Conservation (phyloP, 1,140 invertebrate genomes). For the Neotoxoptera formosana region DNA sequence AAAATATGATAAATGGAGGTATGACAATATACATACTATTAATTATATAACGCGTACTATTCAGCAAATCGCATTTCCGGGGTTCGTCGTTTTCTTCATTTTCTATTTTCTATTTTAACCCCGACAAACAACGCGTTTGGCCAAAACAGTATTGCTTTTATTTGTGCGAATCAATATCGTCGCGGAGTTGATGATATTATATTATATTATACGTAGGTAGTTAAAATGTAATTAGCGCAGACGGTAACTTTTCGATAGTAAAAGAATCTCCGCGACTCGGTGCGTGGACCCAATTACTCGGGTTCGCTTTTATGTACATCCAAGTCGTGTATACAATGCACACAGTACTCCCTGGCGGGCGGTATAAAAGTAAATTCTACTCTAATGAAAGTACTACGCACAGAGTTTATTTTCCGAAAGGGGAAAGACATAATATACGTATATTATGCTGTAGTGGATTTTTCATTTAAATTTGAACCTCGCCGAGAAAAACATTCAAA, state of each 20-base stretch:
- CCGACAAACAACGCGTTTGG: not conserved
- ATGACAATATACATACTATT: not conserved
- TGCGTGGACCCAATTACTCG: not conserved
- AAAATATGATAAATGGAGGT: not conserved
- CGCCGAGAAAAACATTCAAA: not conserved
- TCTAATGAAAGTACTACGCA: not conserved
- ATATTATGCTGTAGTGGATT: not conserved
- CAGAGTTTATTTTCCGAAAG: not conserved
- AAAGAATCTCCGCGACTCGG: not conserved
- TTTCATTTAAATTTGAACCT: slow-evolving; percentile 3
- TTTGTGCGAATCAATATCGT: not conserved
- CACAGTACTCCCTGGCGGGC: not conserved
- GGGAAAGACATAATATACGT: not conserved
- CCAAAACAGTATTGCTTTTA: not conserved
- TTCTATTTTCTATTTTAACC: not conserved
- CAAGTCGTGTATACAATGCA: not conserved
- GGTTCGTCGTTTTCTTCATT: not conserved
- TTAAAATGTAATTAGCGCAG: not conserved
- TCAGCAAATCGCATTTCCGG: not conserved
- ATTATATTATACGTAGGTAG: not conserved
- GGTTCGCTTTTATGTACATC: not conserved
- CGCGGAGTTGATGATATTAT: not conserved
- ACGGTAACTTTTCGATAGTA: not conserved
- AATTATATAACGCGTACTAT: too few species aligned
- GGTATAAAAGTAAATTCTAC: not conserved